Evolutionary conservation across 2,888 invertebrate genomes (phyloP), one percentile per base, ranked within the genome.

Genomic region (Acanthoscelides obtectus): DNA sequence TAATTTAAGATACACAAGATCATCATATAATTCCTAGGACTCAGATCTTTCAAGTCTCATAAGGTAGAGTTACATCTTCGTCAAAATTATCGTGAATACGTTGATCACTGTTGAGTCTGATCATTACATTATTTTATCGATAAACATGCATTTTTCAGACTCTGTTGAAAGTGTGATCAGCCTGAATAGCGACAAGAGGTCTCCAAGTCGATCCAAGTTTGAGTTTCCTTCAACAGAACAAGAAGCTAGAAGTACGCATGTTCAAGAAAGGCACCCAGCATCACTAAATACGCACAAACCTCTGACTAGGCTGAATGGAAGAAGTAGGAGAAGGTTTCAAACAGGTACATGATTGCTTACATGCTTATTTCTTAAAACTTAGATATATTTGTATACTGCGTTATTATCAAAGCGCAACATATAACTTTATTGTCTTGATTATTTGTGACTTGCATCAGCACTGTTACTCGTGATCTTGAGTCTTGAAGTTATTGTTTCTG

Each of bases 111-210:
- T n/a, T n/a, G n/a, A n/a, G n/a, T n/a, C n/a, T n/a, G n/a, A n/a
- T n/a, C n/a, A n/a, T n/a, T n/a, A n/a, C n/a, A n/a, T n/a, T n/a
- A n/a, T 45, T 12, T 45, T 6, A 45, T 45, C 12, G 45, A 45
- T 45, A 45, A 25, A 25, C 25, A 1, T 45, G n/a, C n/a, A 8
- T 6, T 4, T 66, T 66, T 17, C 17, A 66, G 95, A 95, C 82
- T 95, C 95, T 1, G 91, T 93, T 0, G 94, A 94, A 78, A 94
- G 94, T 81, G 95, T 95, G 0, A 94, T 95, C 66, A 79, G 77
- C 64, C 75, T 79, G 6, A 74, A 72, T 27, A 73, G 67, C 65
- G 76, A 72, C 68, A 20, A 75, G 71, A 75, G 75, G 20, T 71
- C 73, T 20, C 70, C 72, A 22, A 64, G 69, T n/a, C 71, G 68